Evolutionary conservation across 2,888 invertebrate species (phyloP).

Genomic region (Philhelius pedissequus): DNA sequence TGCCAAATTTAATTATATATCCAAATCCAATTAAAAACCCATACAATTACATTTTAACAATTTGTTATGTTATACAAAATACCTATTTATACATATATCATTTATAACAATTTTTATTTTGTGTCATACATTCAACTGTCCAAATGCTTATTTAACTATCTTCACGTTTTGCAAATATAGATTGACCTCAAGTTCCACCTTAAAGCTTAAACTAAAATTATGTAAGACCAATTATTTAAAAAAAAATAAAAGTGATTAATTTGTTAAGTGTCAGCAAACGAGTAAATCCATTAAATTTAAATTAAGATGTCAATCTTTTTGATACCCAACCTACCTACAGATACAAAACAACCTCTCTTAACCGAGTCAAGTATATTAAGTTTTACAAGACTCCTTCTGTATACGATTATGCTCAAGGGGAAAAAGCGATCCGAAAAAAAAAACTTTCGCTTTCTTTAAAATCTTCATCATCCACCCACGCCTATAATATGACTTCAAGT

Average conservation of each 20-base stretch:
- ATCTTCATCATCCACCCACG: slow-evolving; percentile 36
- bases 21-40: not conserved
- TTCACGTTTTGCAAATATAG: not conserved
- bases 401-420: slow-evolving; percentile 30
- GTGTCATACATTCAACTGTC: not conserved
- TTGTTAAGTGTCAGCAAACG: slow-evolving; percentile 30
- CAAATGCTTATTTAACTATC: not conserved
- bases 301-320: slow-evolving; percentile 46
- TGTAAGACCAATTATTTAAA: no score
- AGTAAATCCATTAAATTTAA: slow-evolving; percentile 43
- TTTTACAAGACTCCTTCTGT: not conserved
- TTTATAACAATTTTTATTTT: not conserved
- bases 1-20: not conserved
- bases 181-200: slow-evolving; percentile 33
- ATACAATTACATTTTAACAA: not conserved
- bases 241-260: slow-evolving; percentile 25
- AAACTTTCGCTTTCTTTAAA: slow-evolving; percentile 50
- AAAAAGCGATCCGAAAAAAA: slow-evolving; percentile 18
- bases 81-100: not conserved
- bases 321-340: slow-evolving; percentile 20
- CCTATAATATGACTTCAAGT: not conserved
- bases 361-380: not conserved
- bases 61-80: not conserved
- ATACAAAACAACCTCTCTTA: not conserved
- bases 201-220: slow-evolving; percentile 10